These are phyloP conservation scores for Atlantisia rogersi DNA, from an alignment of 2,113 vertebrate species.

Conservation along the genomic window DNA sequence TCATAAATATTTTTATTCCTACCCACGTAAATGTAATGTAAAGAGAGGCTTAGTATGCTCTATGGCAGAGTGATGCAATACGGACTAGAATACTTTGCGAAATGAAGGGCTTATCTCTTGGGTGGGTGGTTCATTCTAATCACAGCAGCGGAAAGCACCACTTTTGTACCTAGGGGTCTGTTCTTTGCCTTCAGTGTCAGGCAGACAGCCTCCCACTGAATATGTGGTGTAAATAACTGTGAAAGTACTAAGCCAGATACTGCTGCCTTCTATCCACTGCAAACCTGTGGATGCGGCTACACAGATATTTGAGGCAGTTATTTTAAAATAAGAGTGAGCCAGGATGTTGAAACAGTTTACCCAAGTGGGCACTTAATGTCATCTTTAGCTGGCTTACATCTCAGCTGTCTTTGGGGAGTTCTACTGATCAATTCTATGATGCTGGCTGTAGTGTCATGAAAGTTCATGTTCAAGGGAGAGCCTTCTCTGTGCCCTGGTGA, in stretches of 20 bases:
- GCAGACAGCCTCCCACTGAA: not conserved
- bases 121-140: conserved; percentile 50
- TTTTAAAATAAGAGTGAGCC: not conserved
- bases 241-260: not conserved
- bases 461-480: not conserved
- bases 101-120: conserved; percentile 30
- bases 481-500: not conserved
- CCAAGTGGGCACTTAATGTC: no score
- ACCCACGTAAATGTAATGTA: not conserved
- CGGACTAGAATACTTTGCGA: not conserved
- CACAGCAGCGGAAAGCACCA: not conserved
- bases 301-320: not conserved
- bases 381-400: not conserved
- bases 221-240: not conserved
- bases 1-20: not conserved
- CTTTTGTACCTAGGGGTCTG: not conserved
- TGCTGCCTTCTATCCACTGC: not conserved
- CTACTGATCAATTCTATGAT: not conserved
- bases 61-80: not conserved
- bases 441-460: not conserved
- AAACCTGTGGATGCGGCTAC: not conserved
- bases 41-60: not conserved
- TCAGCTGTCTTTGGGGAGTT: not conserved
- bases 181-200: not conserved
- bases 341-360: not conserved